Conservation (phyloP, 92 coral and sea anemone genomes). For the Epizoanthus rinbou region DNA sequence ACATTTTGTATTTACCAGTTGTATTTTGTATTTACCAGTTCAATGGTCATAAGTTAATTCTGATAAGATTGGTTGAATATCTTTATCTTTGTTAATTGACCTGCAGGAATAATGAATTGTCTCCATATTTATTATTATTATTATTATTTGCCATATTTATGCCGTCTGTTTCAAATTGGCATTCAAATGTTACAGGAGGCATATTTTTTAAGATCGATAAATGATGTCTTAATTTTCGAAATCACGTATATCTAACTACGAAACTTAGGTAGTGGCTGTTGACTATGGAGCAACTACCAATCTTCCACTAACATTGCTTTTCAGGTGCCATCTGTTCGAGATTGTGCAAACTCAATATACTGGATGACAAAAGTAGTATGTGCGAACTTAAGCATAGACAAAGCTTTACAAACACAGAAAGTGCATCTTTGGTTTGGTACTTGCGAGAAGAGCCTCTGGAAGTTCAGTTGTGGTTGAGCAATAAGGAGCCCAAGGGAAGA, state of each 20-base stretch:
- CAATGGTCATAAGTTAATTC: too few relatives aligned
- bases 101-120: too few relatives aligned
- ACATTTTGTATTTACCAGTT: background rate
- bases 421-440: constrained; percentile 84
- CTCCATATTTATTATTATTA: too few relatives aligned
- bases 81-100: too few relatives aligned
- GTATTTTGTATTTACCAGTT: background rate
- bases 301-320: background rate
- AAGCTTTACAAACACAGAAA: constrained; percentile 56
- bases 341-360: constrained; percentile 46
- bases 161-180: too few relatives aligned
- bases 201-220: too few relatives aligned
- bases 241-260: too few relatives aligned
- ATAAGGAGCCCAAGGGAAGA: constrained; percentile 41
- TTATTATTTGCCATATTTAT: too few relatives aligned
- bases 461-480: constrained; percentile 92
- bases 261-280: too few relatives aligned
- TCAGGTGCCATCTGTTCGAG: constrained; percentile 88
- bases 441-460: constrained; percentile 86
- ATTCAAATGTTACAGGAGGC: too few relatives aligned
- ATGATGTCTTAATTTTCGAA: too few relatives aligned
- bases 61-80: too few relatives aligned
- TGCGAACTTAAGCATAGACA: constrained; percentile 83
- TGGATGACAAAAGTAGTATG: constrained; percentile 52
- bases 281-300: background rate